Conservation (phyloP, 2,113 vertebrate species). For the Picathartes gymnocephalus region DNA sequence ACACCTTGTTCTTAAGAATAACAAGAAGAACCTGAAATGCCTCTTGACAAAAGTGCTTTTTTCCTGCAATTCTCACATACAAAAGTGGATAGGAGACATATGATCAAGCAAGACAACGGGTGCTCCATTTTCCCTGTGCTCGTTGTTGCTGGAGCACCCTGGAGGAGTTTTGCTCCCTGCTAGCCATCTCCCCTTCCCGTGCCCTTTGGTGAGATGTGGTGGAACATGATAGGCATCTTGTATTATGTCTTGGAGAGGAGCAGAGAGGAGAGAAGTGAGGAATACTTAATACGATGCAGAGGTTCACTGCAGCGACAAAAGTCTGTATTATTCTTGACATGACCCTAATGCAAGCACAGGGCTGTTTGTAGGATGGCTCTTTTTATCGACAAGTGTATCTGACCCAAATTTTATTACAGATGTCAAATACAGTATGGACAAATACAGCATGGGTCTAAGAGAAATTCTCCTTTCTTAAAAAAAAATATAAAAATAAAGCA, state of each 20-base stretch:
- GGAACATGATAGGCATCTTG: not conserved
- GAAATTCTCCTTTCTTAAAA: not conserved
- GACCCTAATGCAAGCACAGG: not conserved
- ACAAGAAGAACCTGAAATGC: not conserved
- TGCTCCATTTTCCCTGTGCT: not conserved
- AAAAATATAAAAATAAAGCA: not conserved
- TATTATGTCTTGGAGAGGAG: not conserved
- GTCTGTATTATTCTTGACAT: constrained; percentile 34
- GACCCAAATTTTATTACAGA: constrained; percentile 48
- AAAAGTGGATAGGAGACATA: not conserved
- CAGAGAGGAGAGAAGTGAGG: not conserved
- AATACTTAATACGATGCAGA: not conserved
- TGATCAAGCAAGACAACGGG: not conserved
- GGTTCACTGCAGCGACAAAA: constrained; percentile 13
- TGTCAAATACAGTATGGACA: constrained; percentile 42
- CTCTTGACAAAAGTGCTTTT: not conserved
- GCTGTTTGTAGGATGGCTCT: not conserved
- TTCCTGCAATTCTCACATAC: not conserved
- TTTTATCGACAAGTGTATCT: constrained; percentile 43
- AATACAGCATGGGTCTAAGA: not conserved
- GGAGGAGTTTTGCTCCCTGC: not conserved
- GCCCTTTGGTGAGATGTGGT: not conserved
- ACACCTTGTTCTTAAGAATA: not conserved
- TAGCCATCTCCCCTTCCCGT: not conserved
- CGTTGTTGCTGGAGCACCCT: not conserved